Evolutionary conservation across 2,888 invertebrate genomes (phyloP), one percentile per base, ranked within the genome.

Genomic region (Drosophila meridionalis): DNA sequence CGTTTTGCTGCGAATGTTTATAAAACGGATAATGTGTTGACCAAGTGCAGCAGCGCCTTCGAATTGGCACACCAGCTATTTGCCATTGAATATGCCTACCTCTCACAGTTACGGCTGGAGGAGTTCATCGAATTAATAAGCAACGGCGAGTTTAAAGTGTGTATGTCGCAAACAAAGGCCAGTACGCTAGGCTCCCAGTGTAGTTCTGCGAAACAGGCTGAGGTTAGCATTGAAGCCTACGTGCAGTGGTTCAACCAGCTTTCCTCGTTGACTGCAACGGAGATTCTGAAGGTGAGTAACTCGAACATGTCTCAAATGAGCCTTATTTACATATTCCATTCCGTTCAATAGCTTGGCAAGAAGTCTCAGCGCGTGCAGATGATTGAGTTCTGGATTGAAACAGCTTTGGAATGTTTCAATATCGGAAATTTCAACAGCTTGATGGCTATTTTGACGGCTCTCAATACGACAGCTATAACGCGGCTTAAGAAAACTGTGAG

Each of bases 381-480:
- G 72, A 96, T 99, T 69, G 98, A 99, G 92, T 98, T 97, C 93
- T 99, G 98, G 97, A 98, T 99, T 86, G 98, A 98, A 94, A 97
- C 98, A 1, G 99, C 98, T 2, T 95, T 98, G 72, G 98, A 99
- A 92, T 99, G 99, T 92, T 98, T 98, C 93, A 98, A 99, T 93
- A 97, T 98, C 83, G 98, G 99, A 59, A 99, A 99, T 93, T 99
- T 99, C 93, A 99, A 99, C 93, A 99, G 99, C 40, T 94, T 99
- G 50, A 99, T 99, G 98, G 98, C 98, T 9, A 98, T 99, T 88
- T 97, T 98, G 84, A 97, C 98, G 67, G 99, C 98, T 3, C 94
- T 99, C 75, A 98, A 98, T 92, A 96, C 98, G 96, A 96, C 96
- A 14, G 97, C 98, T 11, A 96, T 99, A 79, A 95, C 97, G n/a